Base-by-base conservation (phyloP, 2,888 invertebrate species). In the Plebejus melissa region DNA sequence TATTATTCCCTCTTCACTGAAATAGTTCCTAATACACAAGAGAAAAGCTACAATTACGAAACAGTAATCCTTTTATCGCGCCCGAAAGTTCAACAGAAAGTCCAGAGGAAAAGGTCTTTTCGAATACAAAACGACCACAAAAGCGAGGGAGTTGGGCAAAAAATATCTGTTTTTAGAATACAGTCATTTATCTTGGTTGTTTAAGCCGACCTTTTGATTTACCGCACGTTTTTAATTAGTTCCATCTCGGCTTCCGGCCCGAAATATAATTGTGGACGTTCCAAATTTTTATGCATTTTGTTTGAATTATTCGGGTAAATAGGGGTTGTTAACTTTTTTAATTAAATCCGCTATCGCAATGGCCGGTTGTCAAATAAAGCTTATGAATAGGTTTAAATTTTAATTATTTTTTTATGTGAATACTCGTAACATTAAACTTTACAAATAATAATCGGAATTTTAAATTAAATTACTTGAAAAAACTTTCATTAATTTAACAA, bases 111-210 rank as follows among this genome's bases (percentile, higher is more conserved):
- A 71, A 71, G 71, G 46, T 71, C 71, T 41, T 46, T 22, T 71
- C 71, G 9, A 71, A 46, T 46, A 71, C 71, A 71, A 71, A 46
- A 46, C 71, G 28, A 22, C 46, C 28, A 46, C 46, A 41, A 46
- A 71, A 28, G 9, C 22, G 36, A 69, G 69, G 69, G 28, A 54
- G 69, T 32, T 2, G 58, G 79, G 81, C 54, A 82, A 83, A 83
- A 82, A 82, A 81, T 81, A 79, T 82, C 81, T 82, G 76, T 81
- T 81, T 84, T 85, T 83, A 82, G 81, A 82, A 84, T 84, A 83
- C 83, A 83, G 87, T 86, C 85, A 90, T 90, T 90, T 90, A 89
- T 90, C 88, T 88, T 86, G 82, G 85, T 85, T 87, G 86, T 86
- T 88, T 86, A 84, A 86, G 84, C 77, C 69, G 77, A 77, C 79